Evolutionary conservation across 2,113 vertebrate genomes (phyloP), one percentile per base, ranked within the genome.

Genomic region (Pristiophorus japonicus): DNA sequence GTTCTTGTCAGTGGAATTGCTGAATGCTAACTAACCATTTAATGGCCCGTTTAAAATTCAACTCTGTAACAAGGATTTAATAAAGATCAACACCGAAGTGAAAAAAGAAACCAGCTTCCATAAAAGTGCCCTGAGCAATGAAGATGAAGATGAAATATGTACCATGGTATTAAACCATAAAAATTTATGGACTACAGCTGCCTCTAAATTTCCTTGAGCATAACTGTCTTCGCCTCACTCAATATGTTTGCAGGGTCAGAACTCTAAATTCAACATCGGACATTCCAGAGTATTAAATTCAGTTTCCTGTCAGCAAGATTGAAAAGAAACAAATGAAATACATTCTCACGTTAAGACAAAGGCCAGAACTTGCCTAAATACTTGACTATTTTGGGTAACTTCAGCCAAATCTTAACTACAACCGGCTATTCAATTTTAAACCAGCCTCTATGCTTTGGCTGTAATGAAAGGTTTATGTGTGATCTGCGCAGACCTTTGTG

Each of bases 331-430:
- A 51, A 94, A 94, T 92, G 93, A 94, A 70, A 94, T 47, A 1
- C 65, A 16, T 70, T 94, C 70, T 94, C 66, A 47, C 27, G 3
- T 94, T 96, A 97, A 97, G 97, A 97, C 97, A 97, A 96, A 96
- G 97, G 97, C 96, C 96, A 97, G 96, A 96, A 96, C 96, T 95
- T 96, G 95, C 96, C 95, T 95, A 96, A 94, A 96, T 96, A 96
- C 96, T 96, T 95, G 96, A 81, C 24, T 65, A 38, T 4, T 63
- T 78, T 70, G 38, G 51, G 42, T 67, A 94, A 93, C 90, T 73
- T 95, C 87, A 85, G 95, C 95, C 95, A 84, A 27, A 90, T 47
- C 47, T 91, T 95, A n/a, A 66, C 95, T 91, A 14, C 94, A 45
- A 94, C 2, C 63, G 66, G 34, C 91, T 91, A n/a, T 62, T 63